Conservation (phyloP, 2,113 vertebrate species). For the Phodopus roborovskii region DNA sequence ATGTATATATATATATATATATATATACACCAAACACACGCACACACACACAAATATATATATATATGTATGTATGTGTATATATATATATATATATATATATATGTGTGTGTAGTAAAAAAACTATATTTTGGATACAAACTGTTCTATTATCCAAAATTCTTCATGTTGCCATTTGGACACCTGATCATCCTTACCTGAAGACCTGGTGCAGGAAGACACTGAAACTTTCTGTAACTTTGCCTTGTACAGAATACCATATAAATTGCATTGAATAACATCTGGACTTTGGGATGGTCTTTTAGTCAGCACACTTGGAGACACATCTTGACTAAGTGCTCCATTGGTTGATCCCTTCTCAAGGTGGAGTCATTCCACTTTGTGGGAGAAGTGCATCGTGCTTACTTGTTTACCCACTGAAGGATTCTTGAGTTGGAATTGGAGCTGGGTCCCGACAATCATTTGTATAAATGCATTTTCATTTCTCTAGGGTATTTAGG, state of each 20-base stretch:
- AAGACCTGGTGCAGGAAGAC: not conserved
- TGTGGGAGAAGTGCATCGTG: not conserved
- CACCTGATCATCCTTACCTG: not conserved
- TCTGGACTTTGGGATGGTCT: not conserved
- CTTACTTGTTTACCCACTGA: not conserved
- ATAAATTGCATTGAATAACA: not conserved
- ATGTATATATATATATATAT: too few relatives aligned
- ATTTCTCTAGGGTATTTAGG: not conserved
- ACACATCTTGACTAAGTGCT: not conserved
- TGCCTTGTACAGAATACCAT: not conserved
- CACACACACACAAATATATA: too few relatives aligned
- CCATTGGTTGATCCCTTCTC: not conserved
- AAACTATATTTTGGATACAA: not conserved
- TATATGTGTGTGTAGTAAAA: too few relatives aligned
- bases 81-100: too few relatives aligned
- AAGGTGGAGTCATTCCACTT: not conserved
- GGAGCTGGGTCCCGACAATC: not conserved
- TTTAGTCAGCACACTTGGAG: not conserved
- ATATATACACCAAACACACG: too few relatives aligned
- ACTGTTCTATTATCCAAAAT: not conserved
- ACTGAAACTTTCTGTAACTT: not conserved
- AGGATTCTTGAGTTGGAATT: not conserved
- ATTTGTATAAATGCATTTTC: slow-evolving; percentile 5
- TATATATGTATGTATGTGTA: too few relatives aligned
- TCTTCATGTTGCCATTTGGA: not conserved